A percentile compares a stretch with the other conserved stretches of the same genome.
Evolutionary conservation across 2,888 invertebrate species (phyloP).

Genomic region (Sphaerophoria taeniata): DNA sequence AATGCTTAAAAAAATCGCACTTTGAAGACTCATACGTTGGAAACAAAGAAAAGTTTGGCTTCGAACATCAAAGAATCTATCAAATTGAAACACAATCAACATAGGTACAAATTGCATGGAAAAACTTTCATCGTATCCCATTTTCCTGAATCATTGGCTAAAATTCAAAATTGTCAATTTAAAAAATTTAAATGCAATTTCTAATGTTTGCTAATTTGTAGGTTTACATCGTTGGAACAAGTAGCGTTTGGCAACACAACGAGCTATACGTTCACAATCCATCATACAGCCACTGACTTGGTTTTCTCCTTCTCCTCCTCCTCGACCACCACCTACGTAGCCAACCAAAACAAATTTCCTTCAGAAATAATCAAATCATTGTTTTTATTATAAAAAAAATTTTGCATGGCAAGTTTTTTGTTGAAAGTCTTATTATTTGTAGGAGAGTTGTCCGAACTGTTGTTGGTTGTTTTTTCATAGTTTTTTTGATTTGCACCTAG

Average conservation of each 20-base stretch:
- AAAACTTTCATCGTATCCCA: background rate
- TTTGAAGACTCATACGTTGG: too few relatives aligned
- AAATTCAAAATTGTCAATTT: background rate
- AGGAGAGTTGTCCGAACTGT: background rate
- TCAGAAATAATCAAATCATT: slow-evolving; percentile 42
- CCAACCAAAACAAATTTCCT: slow-evolving; percentile 53
- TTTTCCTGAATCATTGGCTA: slow-evolving; percentile 1
- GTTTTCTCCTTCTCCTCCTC: background rate
- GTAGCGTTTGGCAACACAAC: slow-evolving; percentile 72
- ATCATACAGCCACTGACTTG: slow-evolving; percentile 66
- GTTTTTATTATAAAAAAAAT: slow-evolving; percentile 30
- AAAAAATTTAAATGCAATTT: slow-evolving; percentile 19
- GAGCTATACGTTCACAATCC: slow-evolving; percentile 71
- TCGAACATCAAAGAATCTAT: too few relatives aligned
- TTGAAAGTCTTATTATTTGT: too few relatives aligned
- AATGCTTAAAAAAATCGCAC: too few relatives aligned
- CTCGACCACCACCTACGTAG: background rate
- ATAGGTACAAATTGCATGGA: too few relatives aligned
- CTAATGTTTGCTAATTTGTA: slow-evolving; percentile 65
- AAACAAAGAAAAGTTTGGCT: too few relatives aligned
- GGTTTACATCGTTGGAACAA: slow-evolving; percentile 72
- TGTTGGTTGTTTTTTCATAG: slow-evolving; percentile 39
- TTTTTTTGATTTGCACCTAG: slow-evolving; percentile 36
- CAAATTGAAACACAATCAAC: too few relatives aligned
- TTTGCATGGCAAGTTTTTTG: slow-evolving; percentile 70